phyloP scores from a whole-genome alignment of 2,888 invertebrate species.

The Chloroclystis v-ata region DNA sequence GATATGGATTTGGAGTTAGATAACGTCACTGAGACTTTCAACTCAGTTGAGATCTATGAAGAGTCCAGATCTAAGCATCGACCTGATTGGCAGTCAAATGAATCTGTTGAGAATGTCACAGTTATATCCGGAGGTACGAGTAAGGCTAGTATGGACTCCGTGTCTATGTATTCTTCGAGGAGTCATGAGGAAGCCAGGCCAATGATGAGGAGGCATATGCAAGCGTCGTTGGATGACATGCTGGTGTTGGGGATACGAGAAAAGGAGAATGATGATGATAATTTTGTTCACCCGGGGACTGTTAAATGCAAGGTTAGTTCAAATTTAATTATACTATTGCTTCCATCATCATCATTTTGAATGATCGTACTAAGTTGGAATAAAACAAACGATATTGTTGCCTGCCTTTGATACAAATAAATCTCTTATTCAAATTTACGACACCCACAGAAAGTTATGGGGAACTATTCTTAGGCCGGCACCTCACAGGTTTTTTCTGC shows the following conservation, averaged over 20 bases:
- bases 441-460: too few relatives aligned
- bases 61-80: slow-evolving; percentile 46
- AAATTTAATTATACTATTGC: too few relatives aligned
- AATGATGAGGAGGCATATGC: slow-evolving; percentile 51
- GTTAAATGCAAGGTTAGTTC: slow-evolving; percentile 65
- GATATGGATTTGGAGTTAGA: slow-evolving; percentile 57
- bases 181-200: slow-evolving; percentile 74
- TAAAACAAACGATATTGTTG: too few relatives aligned
- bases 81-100: slow-evolving; percentile 55
- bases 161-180: slow-evolving; percentile 78
- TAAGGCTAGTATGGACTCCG: slow-evolving; percentile 71
- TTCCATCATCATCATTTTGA: too few relatives aligned
- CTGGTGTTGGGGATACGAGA: slow-evolving; percentile 67
- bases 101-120: slow-evolving; percentile 78
- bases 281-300: slow-evolving; percentile 66
- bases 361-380: too few relatives aligned
- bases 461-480: too few relatives aligned
- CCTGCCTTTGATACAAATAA: too few relatives aligned
- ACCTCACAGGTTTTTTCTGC: too few relatives aligned
- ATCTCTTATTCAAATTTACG: too few relatives aligned
- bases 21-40: slow-evolving; percentile 55
- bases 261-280: slow-evolving; percentile 52
- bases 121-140: slow-evolving; percentile 60
- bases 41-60: slow-evolving; percentile 67
- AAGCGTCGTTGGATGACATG: slow-evolving; percentile 79